Percentiles rank a stretch among this genome's conserved stretches.
Conservation (phyloP, 2,888 invertebrate genomes). For the Nemapogon koenigi region DNA sequence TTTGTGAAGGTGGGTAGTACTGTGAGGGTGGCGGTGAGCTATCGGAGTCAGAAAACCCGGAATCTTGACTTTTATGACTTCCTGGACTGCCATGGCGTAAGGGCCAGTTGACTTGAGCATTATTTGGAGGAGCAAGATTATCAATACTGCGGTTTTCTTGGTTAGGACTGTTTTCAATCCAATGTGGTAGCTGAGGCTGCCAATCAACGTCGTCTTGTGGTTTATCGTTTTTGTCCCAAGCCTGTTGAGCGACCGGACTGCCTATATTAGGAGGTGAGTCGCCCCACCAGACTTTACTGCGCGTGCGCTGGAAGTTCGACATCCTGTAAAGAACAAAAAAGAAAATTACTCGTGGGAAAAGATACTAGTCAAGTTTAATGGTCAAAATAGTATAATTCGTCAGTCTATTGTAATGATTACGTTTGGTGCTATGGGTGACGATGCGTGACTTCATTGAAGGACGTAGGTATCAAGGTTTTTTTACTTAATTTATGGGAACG, state of each 20-base stretch:
- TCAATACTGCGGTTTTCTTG: constrained; percentile 42
- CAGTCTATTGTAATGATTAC: constrained; percentile 38
- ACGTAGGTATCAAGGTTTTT: constrained; percentile 1
- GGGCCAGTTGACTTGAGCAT: constrained; percentile 47
- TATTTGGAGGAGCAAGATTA: constrained; percentile 37
- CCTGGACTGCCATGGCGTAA: constrained; percentile 59
- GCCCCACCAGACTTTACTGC: constrained; percentile 75
- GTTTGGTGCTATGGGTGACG: constrained; percentile 34
- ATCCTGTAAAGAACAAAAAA: constrained; percentile 51
- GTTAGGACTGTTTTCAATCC: constrained; percentile 56
- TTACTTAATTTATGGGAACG: constrained; percentile 2
- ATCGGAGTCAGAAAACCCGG: constrained; percentile 82
- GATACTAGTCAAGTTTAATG: constrained; percentile 18
- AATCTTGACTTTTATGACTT: constrained; percentile 79
- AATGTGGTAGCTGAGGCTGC: constrained; percentile 59
- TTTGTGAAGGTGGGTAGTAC: constrained; percentile 41
- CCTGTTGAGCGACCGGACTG: constrained; percentile 50
- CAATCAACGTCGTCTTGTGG: constrained; percentile 44
- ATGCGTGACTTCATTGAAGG: constrained; percentile 34
- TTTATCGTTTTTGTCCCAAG: constrained; percentile 30
- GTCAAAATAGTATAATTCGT: constrained; percentile 48
- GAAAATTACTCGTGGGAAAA: constrained; percentile 37
- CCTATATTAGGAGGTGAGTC: constrained; percentile 49
- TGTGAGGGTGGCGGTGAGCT: constrained; percentile 63
- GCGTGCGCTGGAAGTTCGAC: constrained; percentile 71